Evolutionary conservation across 2,888 invertebrate genomes (phyloP), one percentile per base, ranked within the genome.

Genomic region (Standfussiana lucernea): DNA sequence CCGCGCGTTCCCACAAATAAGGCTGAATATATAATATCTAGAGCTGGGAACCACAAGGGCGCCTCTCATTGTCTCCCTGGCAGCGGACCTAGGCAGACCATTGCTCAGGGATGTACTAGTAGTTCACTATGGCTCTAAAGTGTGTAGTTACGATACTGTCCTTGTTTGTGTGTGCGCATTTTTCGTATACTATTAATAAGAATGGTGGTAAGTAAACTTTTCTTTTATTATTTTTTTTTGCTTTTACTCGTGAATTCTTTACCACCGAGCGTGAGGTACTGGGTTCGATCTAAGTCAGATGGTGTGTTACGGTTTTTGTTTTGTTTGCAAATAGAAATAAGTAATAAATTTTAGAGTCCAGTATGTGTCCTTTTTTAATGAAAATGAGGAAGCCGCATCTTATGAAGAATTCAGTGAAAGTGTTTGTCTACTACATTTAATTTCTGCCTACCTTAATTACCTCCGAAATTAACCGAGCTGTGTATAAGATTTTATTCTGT

Each of bases 121-220:
- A 62, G 32, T 37, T 53, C 13, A 86, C 78, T 62, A 95, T 95
- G 95, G 86, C 86, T 71, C 81, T 83, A 6, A 93, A 92, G 81
- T 91, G 89, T 75, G 76, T 91, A 10, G 65, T 92, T n/a, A 84
- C 89, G 21, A 77, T 94, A 66, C 80, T 95, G 7, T 91, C 91
- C 42, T 88, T 92, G 28, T 89, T 94, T 24, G 88, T 95, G 79
- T 91, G 89, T 88, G 93, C 90, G 11, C 89, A 93, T 90, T 90
- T 91, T 82, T 90, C 95, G 0, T 92, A 92, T 84, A 89, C 89
- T 24, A 90, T 93, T 50, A 87, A 89, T 64, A 88, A 90, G 59
- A 84, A 88, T 77, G 66, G 89, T 72, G 93, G 96, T 95, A 91
- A 92, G 91, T 88, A 56, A 56, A 21, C 10, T 78, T 65, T 28